Base-by-base conservation (phyloP, 2,797 vertebrate species). In the Malacoctenus gilli region DNA sequence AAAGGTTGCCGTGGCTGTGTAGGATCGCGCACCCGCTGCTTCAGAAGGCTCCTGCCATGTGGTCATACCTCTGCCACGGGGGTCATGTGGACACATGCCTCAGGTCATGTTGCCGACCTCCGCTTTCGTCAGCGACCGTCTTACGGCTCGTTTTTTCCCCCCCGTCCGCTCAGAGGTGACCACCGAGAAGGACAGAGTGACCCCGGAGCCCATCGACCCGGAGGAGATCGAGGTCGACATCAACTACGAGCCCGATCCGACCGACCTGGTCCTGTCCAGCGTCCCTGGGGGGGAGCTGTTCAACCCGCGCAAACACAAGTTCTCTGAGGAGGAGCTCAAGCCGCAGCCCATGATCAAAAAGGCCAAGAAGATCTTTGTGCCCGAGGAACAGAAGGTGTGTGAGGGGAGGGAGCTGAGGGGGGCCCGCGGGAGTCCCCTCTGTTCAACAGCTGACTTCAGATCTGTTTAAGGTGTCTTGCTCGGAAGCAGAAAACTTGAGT, bases 261-360 rank as follows among this genome's bases (percentile, higher is more conserved):
- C 95, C 0, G 96, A 99, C 86, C 84, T 99, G 82, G 94, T 97
- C 61, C 90, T 98, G 50, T 99, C 97, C 40, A 98, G 94, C 0
- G 94, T 99, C 46, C 96, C 96, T 0, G 96, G 97, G 6, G 96
- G 95, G 1, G 94, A 98, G 64, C 94, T 98, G 63, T 99, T 99
- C 58, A 77, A 99, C 82, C 97, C 97, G 8, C 94, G 97, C 63
- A 98, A 97, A 73, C 95, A 97, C 90, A 95, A 92, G 78, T 99
- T 98, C 85, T 89, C 90, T 0, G 96, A 96, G 21, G 95, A 98
- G 13, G 96, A 99, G 60, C 93, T 99, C 54, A 98, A 97, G 79
- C 97, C 97, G 18, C 97, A 99, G 63, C 97, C 96, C 2, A 98
- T 98, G 94, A 98, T 99, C 84, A 98, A 98, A 85, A 99, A 99